Evolutionary conservation across 2,888 invertebrate genomes (phyloP).

Genomic region (Ophion costatus): DNA sequence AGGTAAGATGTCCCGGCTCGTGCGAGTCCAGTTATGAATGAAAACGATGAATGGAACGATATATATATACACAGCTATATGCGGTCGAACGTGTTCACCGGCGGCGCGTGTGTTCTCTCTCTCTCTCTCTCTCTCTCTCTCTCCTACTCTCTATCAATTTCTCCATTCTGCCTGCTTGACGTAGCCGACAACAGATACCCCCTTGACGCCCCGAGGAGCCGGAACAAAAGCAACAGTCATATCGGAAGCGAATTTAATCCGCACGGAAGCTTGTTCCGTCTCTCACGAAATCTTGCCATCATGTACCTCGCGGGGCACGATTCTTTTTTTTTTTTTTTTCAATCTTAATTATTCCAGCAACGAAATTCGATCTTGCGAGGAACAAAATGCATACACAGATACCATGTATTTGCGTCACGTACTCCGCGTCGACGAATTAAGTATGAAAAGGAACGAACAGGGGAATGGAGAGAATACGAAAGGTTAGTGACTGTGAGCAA

Average conservation of each 20-base stretch:
- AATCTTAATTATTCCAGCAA: constrained; percentile 19
- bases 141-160: constrained; percentile 38
- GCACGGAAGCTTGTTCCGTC: background rate
- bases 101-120: constrained; percentile 51
- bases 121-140: constrained; percentile 41
- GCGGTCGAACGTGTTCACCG: constrained; percentile 66
- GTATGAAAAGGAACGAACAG: constrained; percentile 40
- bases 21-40: constrained; percentile 71
- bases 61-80: constrained; percentile 29
- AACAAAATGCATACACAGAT: background rate
- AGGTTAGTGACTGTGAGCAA: constrained; percentile 61
- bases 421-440: constrained; percentile 46
- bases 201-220: constrained; percentile 30
- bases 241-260: background rate
- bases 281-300: background rate
- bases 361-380: constrained; percentile 23
- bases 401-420: constrained; percentile 29
- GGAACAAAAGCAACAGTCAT: constrained; percentile 21
- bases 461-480: constrained; percentile 47
- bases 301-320: background rate
- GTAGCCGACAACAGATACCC: constrained; percentile 35
- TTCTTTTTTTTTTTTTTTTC: no score
- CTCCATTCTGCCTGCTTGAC: constrained; percentile 48
- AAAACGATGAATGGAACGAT: constrained; percentile 69
- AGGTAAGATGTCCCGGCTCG: constrained; percentile 65